A percentile compares a stretch with the other conserved stretches of the same genome.
phyloP scores from a whole-genome alignment of 2,113 vertebrate species.

The Python bivittatus region DNA sequence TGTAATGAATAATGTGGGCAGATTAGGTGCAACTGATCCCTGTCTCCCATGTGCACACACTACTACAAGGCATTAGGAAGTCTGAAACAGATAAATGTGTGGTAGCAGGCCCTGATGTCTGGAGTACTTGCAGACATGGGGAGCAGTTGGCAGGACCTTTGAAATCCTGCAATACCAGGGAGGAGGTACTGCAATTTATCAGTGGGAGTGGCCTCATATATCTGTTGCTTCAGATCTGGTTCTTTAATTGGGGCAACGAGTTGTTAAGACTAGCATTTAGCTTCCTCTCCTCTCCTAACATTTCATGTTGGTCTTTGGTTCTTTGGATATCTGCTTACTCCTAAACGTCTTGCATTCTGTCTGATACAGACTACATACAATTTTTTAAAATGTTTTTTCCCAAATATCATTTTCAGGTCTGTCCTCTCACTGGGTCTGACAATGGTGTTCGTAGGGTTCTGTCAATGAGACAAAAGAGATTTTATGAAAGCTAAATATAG shows the following conservation, averaged over 20 bases:
- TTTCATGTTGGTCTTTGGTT: not conserved
- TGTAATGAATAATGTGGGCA: not conserved
- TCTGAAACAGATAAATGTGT: not conserved
- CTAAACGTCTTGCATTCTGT: no score
- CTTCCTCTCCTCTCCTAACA: not conserved
- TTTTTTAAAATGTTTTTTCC: no score
- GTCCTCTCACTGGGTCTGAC: not conserved
- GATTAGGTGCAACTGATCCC: not conserved
- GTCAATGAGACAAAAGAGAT: not conserved
- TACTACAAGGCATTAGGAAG: not conserved
- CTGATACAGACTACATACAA: no score
- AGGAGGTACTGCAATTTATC: not conserved
- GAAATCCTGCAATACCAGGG: not conserved
- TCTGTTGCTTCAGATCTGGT: not conserved
- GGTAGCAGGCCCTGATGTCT: no score
- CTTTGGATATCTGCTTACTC: not conserved
- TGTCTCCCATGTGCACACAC: not conserved
- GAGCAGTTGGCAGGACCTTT: no score
- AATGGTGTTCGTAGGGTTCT: not conserved
- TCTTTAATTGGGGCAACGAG: not conserved
- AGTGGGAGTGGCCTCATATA: not conserved
- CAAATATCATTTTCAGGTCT: no score
- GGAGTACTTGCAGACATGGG: no score
- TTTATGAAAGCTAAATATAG: not conserved
- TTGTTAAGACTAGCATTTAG: no score